phyloP scores from a whole-genome alignment of 2,888 invertebrate species.

The Carpatolechia fugitivella region DNA sequence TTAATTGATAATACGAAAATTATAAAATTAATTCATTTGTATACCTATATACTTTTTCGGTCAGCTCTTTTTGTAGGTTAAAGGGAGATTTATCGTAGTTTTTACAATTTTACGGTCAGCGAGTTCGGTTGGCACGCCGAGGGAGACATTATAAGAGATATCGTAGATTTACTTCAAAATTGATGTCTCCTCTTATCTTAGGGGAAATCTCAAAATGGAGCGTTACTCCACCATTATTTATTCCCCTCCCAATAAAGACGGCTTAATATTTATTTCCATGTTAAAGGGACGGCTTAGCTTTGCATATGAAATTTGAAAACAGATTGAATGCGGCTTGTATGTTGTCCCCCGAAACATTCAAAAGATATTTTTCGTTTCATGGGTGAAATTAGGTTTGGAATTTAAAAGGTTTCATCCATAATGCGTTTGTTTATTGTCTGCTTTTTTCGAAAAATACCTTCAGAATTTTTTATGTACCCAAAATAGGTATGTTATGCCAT shows the following conservation, averaged over 20 bases:
- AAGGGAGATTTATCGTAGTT: conserved; percentile 71
- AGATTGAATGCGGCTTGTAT: not conserved
- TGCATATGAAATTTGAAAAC: conserved; percentile 11
- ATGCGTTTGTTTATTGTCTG: too few relatives aligned
- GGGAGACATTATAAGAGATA: conserved; percentile 73
- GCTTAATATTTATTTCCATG: conserved; percentile 13
- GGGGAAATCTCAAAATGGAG: conserved; percentile 69
- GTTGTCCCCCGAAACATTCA: not conserved
- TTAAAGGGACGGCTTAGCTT: conserved; percentile 8
- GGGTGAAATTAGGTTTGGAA: not conserved
- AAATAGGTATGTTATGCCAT: too few relatives aligned
- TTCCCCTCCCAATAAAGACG: conserved; percentile 39
- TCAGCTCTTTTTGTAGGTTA: conserved; percentile 28
- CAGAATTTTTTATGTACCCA: too few relatives aligned
- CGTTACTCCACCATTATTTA: conserved; percentile 55
- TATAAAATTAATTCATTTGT: too few relatives aligned
- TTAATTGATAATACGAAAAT: too few relatives aligned
- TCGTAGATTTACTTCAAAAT: conserved; percentile 74
- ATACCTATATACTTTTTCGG: too few relatives aligned
- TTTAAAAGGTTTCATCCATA: too few relatives aligned
- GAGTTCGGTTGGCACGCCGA: conserved; percentile 60
- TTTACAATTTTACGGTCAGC: conserved; percentile 77
- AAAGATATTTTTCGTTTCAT: not conserved
- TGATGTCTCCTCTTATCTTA: conserved; percentile 57
- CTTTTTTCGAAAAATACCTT: too few relatives aligned